A percentile compares a stretch with the other conserved stretches of the same genome.
Conservation (phyloP, 2,888 invertebrate species). For the Tridacna gigas region DNA sequence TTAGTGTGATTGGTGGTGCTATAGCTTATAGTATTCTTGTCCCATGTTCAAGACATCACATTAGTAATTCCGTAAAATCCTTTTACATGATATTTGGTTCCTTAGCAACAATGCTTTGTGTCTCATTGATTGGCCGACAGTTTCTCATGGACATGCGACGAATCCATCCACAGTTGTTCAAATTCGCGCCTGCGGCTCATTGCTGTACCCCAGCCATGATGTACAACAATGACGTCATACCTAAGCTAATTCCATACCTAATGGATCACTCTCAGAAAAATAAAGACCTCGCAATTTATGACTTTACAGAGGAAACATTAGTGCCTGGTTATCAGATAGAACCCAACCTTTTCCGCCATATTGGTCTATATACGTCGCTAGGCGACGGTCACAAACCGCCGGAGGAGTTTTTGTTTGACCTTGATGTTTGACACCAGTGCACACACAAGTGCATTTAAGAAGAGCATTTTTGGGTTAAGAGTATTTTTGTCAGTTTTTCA, state of each 20-base stretch:
- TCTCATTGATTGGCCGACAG: constrained; percentile 73
- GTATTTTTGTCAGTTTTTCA: background rate
- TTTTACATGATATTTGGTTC: constrained; percentile 60
- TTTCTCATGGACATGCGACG: constrained; percentile 78
- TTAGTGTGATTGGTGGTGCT: constrained; percentile 70
- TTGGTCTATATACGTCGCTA: constrained; percentile 80
- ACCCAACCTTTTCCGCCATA: constrained; percentile 81
- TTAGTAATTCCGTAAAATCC: constrained; percentile 25
- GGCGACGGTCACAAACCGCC: constrained; percentile 63
- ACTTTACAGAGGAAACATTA: constrained; percentile 61
- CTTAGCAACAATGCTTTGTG: constrained; percentile 61
- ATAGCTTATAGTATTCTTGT: constrained; percentile 34
- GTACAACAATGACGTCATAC: constrained; percentile 71
- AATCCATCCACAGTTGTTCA: constrained; percentile 73
- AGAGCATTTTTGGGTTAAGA: background rate
- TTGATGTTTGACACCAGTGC: constrained; percentile 23
- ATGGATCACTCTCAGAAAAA: constrained; percentile 56
- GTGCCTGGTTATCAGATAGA: constrained; percentile 74
- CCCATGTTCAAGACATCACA: constrained; percentile 17
- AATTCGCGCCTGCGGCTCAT: constrained; percentile 73
- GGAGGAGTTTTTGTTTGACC: constrained; percentile 64
- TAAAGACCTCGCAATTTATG: constrained; percentile 78
- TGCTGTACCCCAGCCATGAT: constrained; percentile 84
- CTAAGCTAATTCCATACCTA: constrained; percentile 68
- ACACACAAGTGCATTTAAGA: background rate